phyloP scores from a whole-genome alignment of 2,888 invertebrate genomes.

The Cetonia aurata region DNA sequence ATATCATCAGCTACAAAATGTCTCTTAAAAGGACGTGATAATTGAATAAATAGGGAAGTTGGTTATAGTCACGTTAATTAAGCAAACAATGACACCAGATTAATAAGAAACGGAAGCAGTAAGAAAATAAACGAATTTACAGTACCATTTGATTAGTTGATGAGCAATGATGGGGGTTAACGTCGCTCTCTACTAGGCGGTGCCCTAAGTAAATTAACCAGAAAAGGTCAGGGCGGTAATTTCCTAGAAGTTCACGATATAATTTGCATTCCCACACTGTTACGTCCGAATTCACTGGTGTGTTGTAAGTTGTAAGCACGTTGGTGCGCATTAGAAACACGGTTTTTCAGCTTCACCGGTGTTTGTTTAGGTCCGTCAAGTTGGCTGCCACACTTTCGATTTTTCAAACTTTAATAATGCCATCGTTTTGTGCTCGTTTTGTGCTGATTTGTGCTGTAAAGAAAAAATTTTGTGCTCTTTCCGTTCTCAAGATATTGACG shows the following conservation, averaged over 20 bases:
- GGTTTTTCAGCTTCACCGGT: conserved; percentile 7
- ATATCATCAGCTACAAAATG: background rate
- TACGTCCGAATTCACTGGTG: conserved; percentile 33
- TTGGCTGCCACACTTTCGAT: no score
- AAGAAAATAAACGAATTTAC: conserved; percentile 29
- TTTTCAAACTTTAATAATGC: no score
- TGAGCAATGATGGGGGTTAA: conserved; percentile 39
- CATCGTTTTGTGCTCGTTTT: no score
- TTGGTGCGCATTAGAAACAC: background rate
- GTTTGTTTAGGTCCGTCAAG: no score
- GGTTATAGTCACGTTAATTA: background rate
- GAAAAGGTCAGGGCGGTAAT: conserved; percentile 43
- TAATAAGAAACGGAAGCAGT: conserved; percentile 31
- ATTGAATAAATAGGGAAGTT: conserved; percentile 3
- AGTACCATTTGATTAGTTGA: conserved; percentile 38
- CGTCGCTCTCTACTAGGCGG: conserved; percentile 21
- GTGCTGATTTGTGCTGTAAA: no score
- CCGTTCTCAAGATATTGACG: no score
- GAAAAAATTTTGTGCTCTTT: no score
- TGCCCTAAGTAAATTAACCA: conserved; percentile 34
- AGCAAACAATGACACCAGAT: conserved; percentile 4
- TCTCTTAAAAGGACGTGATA: background rate
- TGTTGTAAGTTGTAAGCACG: conserved; percentile 17
- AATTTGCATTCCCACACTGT: conserved; percentile 45
- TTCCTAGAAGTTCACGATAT: conserved; percentile 43